A percentile compares a stretch with the other conserved stretches of the same genome.
Evolutionary conservation across 2,113 vertebrate species (phyloP).

Genomic region (Noturus placidus): DNA sequence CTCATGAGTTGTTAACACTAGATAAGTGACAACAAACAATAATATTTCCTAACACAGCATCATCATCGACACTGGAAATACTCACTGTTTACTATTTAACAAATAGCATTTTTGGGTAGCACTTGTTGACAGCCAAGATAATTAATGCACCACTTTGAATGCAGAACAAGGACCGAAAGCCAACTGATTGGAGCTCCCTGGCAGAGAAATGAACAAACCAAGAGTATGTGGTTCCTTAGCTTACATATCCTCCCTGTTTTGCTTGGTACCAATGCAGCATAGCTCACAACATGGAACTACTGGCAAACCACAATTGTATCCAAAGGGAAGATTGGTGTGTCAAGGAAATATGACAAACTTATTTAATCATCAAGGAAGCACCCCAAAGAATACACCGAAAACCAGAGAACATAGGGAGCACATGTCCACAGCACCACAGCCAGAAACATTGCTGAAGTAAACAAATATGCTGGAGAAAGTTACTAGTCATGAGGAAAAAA

Average conservation of each 20-base stretch:
- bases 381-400: neutral
- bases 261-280: neutral
- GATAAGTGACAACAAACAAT: neutral
- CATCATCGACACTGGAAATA: neutral
- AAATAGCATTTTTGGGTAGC: neutral
- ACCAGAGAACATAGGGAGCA: neutral
- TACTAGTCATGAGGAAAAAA: neutral
- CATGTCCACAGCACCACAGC: neutral
- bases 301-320: neutral
- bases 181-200: neutral
- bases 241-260: neutral
- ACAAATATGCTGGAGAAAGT: neutral
- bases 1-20: neutral
- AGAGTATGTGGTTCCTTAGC: neutral
- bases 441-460: neutral
- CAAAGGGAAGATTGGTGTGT: neutral
- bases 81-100: neutral
- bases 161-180: neutral
- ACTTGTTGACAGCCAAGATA: neutral
- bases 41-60: neutral
- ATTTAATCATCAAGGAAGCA: neutral
- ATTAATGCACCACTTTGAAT: neutral
- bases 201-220: neutral
- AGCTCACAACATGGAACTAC: neutral
- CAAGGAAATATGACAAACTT: neutral